Conservation (phyloP, 1,140 invertebrate genomes). For the Cotesia typhae region DNA sequence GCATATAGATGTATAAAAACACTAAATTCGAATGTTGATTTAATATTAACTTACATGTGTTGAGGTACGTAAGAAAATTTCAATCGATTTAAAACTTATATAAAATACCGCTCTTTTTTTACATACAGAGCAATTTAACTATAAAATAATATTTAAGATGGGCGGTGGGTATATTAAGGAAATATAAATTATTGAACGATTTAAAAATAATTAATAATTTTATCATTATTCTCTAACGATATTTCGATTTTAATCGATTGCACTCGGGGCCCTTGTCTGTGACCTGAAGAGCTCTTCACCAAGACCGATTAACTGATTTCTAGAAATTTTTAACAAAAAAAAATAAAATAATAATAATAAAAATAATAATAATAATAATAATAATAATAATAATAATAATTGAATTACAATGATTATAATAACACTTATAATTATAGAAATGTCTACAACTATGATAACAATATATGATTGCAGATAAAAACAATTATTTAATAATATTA, state of each 20-base stretch:
- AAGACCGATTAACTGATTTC: constrained; percentile 5
- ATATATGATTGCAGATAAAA: too few relatives aligned
- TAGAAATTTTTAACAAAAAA: constrained; percentile 13
- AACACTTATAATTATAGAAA: too few relatives aligned
- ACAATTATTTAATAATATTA: too few relatives aligned
- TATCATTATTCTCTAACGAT: neutral
- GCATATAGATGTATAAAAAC: constrained; percentile 42
- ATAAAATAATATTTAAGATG: constrained; percentile 41
- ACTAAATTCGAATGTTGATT: constrained; percentile 38
- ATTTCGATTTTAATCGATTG: constrained; percentile 18
- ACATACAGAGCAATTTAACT: constrained; percentile 37
- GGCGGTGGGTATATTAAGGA: constrained; percentile 34
- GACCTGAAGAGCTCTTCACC: constrained; percentile 2
- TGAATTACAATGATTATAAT: neutral
- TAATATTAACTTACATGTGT: constrained; percentile 3
- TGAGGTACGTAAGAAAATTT: constrained; percentile 21
- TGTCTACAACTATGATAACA: too few relatives aligned
- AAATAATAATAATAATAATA: neutral
- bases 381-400: constrained; percentile 14
- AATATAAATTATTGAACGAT: constrained; percentile 11
- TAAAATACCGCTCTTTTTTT: constrained; percentile 36
- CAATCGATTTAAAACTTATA: constrained; percentile 33
- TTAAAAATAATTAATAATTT: neutral
- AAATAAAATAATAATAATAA: constrained; percentile 6
- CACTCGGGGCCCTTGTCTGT: constrained; percentile 11